Evolutionary conservation across 2,113 vertebrate species (phyloP).

Genomic region (Chlamydotis undulata): DNA sequence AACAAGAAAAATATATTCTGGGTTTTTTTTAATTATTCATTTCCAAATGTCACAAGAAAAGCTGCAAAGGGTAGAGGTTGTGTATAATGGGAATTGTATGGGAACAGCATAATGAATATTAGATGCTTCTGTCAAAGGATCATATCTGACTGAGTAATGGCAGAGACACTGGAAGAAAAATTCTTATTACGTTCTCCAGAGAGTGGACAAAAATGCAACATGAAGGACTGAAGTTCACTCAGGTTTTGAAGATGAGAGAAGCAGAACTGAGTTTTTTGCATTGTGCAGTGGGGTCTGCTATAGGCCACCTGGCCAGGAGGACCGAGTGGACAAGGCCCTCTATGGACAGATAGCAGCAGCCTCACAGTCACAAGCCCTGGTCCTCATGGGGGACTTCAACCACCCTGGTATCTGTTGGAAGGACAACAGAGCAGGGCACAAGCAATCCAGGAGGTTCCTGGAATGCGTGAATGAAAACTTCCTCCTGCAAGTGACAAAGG

Average conservation of each 20-base stretch:
- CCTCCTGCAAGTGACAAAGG: no score
- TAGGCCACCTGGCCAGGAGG: no score
- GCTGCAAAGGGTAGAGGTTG: not conserved
- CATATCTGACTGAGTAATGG: not conserved
- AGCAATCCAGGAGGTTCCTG: no score
- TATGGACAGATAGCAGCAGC: no score
- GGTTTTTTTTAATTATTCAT: not conserved
- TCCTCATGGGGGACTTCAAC: no score
- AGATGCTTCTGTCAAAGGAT: not conserved
- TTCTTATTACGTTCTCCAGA: not conserved
- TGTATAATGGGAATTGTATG: not conserved
- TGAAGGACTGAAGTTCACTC: not conserved
- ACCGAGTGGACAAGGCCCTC: no score
- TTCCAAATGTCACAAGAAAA: slow-evolving; percentile 5
- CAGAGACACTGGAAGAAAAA: not conserved
- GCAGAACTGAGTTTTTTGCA: not conserved
- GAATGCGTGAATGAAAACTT: no score
- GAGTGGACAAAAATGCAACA: not conserved
- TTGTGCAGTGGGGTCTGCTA: no score
- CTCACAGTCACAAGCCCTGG: no score
- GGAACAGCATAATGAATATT: not conserved
- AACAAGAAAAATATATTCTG: not conserved
- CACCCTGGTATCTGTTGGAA: no score
- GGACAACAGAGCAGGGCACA: no score
- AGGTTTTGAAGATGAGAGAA: not conserved